Evolutionary conservation across 2,888 invertebrate species (phyloP), one percentile per base, ranked within the genome.

Genomic region (Mesorhabditis belari): DNA sequence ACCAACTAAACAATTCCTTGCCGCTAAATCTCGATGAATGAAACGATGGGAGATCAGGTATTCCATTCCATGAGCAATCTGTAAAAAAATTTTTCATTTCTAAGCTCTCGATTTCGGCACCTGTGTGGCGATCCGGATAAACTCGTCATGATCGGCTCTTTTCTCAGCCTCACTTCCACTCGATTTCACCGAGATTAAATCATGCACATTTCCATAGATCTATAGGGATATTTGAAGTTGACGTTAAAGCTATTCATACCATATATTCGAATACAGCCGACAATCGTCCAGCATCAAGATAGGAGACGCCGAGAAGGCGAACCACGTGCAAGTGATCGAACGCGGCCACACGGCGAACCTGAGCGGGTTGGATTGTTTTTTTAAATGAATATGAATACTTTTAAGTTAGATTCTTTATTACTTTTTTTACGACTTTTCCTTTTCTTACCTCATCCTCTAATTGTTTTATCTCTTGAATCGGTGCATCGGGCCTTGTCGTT

Each of bases 271-370:
- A 72, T n/a, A 71, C 64, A n/a, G 51, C 51, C 9, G 51, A n/a
- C 51, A 50, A 19, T 9, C 29, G 29, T n/a, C 44, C 57, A 17
- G 55, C 60, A n/a, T 58, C 49, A 25, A 73, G 55, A 58, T 67
- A 71, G 29, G 61, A 49, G 9, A 93, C 92, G 0, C 94, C 95
- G 62, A 96, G 86, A 71, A 96, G 87, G 82, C 92, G 92, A 51
- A 95, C 91, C 76, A 98, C 92, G 82, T 96, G 94, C 1, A 91
- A 90, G 84, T 96, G 96, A 66, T 90, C 88, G 64, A 96, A 84
- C 82, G 94, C 92, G 0, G 92, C 90, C 85, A 95, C 92, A 2
- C 44, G 44, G 53, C 49, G 49, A 5, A 60, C 27, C 60, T 60
- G 29, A 12, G 21, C n/a, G n/a, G n/a, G n/a, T n/a, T n/a, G n/a